Evolutionary conservation across 2,797 vertebrate genomes (phyloP).

Genomic region (Sebastes steindachneri): DNA sequence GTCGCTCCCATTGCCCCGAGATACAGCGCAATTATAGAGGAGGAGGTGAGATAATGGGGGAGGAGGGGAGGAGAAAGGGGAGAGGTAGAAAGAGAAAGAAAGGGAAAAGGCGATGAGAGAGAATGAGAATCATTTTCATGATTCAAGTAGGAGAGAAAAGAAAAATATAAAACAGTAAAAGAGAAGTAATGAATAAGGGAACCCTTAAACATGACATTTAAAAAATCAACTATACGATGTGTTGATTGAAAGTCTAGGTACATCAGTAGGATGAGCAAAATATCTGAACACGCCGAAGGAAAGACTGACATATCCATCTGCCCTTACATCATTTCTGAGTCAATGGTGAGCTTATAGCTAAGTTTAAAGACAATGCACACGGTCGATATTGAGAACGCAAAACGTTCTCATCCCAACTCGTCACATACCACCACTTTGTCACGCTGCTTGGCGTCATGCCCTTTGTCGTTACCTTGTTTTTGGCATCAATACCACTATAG

Average conservation of each 20-base stretch:
- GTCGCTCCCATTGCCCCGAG: slow-evolving; percentile 15
- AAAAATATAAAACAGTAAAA: not conserved
- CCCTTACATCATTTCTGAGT: no score
- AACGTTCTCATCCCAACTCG: no score
- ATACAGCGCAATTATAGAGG: slow-evolving; percentile 12
- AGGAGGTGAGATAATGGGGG: slow-evolving; percentile 15
- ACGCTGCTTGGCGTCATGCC: no score
- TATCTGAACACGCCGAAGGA: not conserved
- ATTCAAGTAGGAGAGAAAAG: not conserved
- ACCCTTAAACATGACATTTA: no score
- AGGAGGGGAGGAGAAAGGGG: not conserved
- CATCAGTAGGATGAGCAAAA: not conserved
- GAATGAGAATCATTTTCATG: not conserved
- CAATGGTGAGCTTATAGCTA: no score
- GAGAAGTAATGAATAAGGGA: not conserved
- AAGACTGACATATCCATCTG: no score
- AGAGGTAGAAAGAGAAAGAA: no score
- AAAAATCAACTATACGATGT: not conserved
- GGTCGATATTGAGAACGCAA: no score
- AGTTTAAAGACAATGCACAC: no score
- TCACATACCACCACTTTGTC: no score
- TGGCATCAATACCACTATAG: no score
- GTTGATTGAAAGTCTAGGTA: not conserved
- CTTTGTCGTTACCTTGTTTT: no score
- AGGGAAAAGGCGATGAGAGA: not conserved